These are phyloP conservation scores for Xyliphius kryptos DNA, from an alignment of 2,113 vertebrate genomes.

Conservation along the genomic window DNA sequence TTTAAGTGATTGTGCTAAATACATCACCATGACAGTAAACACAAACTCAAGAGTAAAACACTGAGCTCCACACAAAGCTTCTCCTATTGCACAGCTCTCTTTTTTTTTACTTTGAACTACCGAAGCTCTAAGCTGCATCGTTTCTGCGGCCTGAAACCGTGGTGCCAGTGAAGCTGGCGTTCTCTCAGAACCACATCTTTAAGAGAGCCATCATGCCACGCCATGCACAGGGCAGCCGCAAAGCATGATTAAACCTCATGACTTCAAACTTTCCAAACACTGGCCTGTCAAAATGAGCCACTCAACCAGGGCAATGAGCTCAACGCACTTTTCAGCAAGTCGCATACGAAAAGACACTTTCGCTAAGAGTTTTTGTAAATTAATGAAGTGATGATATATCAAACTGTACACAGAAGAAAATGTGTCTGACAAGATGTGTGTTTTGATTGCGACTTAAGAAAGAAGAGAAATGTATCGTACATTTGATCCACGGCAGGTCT, in stretches of 20 bases:
- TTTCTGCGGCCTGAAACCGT: slow-evolving; percentile 31
- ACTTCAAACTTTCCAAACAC: slow-evolving; percentile 53
- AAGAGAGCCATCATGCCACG: slow-evolving; percentile 47
- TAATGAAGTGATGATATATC: slow-evolving; percentile 21
- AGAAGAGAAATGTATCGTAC: too few relatives aligned
- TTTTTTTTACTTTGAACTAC: slow-evolving; percentile 33
- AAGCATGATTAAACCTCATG: slow-evolving; percentile 51
- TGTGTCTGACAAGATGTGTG: too few relatives aligned
- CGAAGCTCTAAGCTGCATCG: slow-evolving; percentile 35
- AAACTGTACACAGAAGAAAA: too few relatives aligned
- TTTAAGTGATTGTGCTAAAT: slow-evolving; percentile 4
- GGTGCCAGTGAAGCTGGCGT: slow-evolving; percentile 45
- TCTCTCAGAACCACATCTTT: slow-evolving; percentile 47
- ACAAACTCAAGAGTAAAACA: slow-evolving; percentile 29
- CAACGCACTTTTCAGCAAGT: slow-evolving; percentile 38
- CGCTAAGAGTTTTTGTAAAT: background rate
- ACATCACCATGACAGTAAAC: slow-evolving; percentile 28
- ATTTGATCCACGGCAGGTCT: too few relatives aligned
- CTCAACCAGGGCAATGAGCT: too few relatives aligned
- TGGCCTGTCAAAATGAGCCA: slow-evolving; percentile 42
- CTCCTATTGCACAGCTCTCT: slow-evolving; percentile 23
- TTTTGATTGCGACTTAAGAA: too few relatives aligned
- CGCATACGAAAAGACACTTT: slow-evolving; percentile 20
- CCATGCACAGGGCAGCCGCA: slow-evolving; percentile 43
- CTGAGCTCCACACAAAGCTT: slow-evolving; percentile 23